Conservation (phyloP, 2,113 vertebrate genomes). For the Lampris incognitus region DNA sequence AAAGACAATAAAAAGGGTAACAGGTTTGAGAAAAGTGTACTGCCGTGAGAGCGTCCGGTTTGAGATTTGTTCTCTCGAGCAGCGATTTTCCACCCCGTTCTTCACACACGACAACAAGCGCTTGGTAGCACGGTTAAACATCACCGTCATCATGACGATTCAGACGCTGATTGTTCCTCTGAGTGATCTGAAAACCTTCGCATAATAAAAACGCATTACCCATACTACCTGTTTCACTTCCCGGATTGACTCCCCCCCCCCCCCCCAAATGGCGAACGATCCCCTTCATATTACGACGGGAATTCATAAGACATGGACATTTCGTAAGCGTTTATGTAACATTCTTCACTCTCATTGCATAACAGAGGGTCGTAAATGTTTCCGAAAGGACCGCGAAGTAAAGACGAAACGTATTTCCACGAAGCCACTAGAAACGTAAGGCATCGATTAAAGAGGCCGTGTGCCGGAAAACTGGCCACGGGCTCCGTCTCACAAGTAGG, state of each 20-base stretch:
- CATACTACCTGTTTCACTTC: background rate
- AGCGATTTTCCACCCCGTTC: conserved; percentile 65
- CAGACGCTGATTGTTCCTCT: background rate
- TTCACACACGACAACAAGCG: conserved; percentile 7
- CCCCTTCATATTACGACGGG: too few species aligned
- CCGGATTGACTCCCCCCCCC: background rate
- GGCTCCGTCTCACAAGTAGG: conserved; percentile 9
- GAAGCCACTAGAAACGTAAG: conserved; percentile 76
- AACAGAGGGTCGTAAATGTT: conserved; percentile 11
- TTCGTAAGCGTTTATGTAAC: conserved; percentile 11
- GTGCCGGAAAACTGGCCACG: conserved; percentile 12
- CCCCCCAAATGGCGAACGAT: too few species aligned
- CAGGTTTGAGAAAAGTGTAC: conserved; percentile 38
- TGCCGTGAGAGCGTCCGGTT: conserved; percentile 32
- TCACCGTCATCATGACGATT: background rate
- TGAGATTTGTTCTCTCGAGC: conserved; percentile 14
- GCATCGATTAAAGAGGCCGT: conserved; percentile 71
- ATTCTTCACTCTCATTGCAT: conserved; percentile 15
- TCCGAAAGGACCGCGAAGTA: conserved; percentile 25
- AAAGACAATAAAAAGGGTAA: conserved; percentile 21
- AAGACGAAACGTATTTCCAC: conserved; percentile 47
- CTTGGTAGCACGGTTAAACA: conserved; percentile 4
- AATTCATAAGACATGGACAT: background rate
- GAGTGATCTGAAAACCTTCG: background rate
- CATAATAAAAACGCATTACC: background rate